Base-by-base conservation (phyloP, 2,797 vertebrate species). In the Nyctibius grandis region DNA sequence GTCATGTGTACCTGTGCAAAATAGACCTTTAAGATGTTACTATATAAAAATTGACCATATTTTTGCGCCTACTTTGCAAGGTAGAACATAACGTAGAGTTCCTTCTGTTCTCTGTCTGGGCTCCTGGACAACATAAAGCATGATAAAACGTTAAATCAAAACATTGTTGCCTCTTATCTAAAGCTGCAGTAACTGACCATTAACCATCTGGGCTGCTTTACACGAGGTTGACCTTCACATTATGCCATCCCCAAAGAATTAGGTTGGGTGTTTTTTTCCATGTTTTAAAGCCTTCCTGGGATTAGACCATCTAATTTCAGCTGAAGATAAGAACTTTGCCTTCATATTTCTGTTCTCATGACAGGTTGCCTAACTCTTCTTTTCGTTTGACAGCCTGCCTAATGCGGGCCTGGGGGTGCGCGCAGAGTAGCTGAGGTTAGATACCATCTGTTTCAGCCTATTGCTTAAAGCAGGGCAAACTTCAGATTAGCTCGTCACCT, bases 381-480 rank as follows among this genome's bases (percentile, higher is more conserved):
- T 63, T 89, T 85, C 33, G 22, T 94, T 82, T 87, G 81, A 88
- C 72, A 61, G 47, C 73, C 73, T 85, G 78, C 53, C 67, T 82
- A 65, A 59, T 38, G 65, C 3, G 3, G 54, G 74, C 73, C 76
- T 53, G 33, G 80, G 47, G 86, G 42, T 77, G 57, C 64, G 25
- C 0, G 0, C 56, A 67, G 84, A 73, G 13, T 28, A 79, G 33
- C 84, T 77, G 88, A 67, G 63, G 80, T 67, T 82, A 61, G 87
- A 77, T 63, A 68, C 82, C 67, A 70, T 93, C 94, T 96, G 60
- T 51, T 89, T 67, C 81, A 95, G 78, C 70, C 74, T 79, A 13
- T 70, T 82, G 78, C 88, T 88, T 93, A 82, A 73, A 92, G 74
- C 88, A 87, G 59, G 47, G 31, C 29, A 67, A 79, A 57, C 77